Evolutionary conservation across 2,888 invertebrate genomes (phyloP).

Genomic region (Epistrophella euchroma): DNA sequence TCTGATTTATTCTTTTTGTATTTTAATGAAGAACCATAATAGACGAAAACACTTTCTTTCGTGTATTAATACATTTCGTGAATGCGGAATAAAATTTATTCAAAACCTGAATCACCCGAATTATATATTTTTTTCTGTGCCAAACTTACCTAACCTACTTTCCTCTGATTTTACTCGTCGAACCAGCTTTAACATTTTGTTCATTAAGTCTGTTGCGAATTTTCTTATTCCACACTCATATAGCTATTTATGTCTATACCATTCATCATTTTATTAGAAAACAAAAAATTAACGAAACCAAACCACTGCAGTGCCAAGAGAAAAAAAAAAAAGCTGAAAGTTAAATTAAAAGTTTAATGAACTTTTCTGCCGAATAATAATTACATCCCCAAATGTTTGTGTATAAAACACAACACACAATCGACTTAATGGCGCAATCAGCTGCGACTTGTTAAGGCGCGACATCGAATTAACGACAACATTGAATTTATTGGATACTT

Average conservation of each 20-base stretch:
- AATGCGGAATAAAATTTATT: slow-evolving; percentile 19
- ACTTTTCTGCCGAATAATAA: slow-evolving; percentile 64
- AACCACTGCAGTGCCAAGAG: slow-evolving; percentile 7
- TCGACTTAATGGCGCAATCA: slow-evolving; percentile 69
- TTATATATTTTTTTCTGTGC: slow-evolving; percentile 3
- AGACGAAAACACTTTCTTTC: slow-evolving; percentile 4
- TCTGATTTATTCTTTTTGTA: not conserved
- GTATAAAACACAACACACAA: slow-evolving; percentile 11
- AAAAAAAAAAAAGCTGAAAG: slow-evolving; percentile 34
- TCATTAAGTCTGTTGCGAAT: slow-evolving; percentile 1
- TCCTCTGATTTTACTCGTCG: slow-evolving; percentile 3
- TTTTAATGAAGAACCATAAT: not conserved
- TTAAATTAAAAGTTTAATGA: slow-evolving; percentile 71
- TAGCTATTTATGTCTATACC: slow-evolving; percentile 18
- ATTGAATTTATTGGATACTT: slow-evolving; percentile 61
- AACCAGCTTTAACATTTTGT: slow-evolving; percentile 8
- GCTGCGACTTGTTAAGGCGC: slow-evolving; percentile 72
- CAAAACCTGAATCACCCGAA: slow-evolving; percentile 20
- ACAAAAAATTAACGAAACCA: slow-evolving; percentile 23
- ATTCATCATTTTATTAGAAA: slow-evolving; percentile 31
- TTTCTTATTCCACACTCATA: not conserved
- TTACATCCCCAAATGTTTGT: slow-evolving; percentile 59
- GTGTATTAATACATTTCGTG: not conserved
- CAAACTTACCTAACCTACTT: slow-evolving; percentile 34
- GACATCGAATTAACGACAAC: slow-evolving; percentile 73